Evolutionary conservation across 1,140 invertebrate species (phyloP), one percentile per base, ranked within the genome.

Genomic region (Lordiphosa mommai): DNA sequence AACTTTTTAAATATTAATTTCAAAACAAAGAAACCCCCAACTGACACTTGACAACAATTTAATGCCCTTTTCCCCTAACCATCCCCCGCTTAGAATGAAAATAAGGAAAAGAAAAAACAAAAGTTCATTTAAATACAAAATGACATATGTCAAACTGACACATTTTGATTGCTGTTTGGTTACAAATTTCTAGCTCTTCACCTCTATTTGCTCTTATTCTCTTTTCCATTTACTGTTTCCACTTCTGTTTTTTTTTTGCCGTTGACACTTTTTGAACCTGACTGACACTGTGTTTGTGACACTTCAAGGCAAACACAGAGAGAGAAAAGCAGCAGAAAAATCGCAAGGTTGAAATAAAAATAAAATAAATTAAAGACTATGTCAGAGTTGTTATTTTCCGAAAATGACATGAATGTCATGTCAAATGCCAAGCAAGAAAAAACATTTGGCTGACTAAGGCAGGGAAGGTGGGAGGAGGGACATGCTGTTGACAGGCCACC

Each of bases 361-460:
- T 37, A 64, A 60, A 58, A 68, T 36, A 70, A 61, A 66, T 61
- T 67, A 71, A 67, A 71, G 48, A 61, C 40, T 49, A 57, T 60
- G 67, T 58, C 66, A 64, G 38, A 61, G 48, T 61, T 71, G 63
- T 66, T 71, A 61, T 66, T 67, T 67, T 49, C 13, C 36, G 20
- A 43, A 43, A 61, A 71, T 58, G 67, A 57, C 67, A 67, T 56
- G 51, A 64, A 69, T 71, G 67, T 74, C 68, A 74, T 77, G 72
- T 77, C 70, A 70, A 60, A 70, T 66, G 61, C 53, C 60, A 68
- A 60, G 40, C 34, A 50, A 57, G 32, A 36, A 40, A 27, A 53
- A 65, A 65, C 40, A 60, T 65, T 59, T 59, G 43, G n/a, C 12
- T 17, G 27, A 30, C 27, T 33, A 38, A 20, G 9, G 33, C 47